Evolutionary conservation across 2,113 vertebrate genomes (phyloP), one percentile per base, ranked within the genome.

Genomic region (human (Homo sapiens)): DNA sequence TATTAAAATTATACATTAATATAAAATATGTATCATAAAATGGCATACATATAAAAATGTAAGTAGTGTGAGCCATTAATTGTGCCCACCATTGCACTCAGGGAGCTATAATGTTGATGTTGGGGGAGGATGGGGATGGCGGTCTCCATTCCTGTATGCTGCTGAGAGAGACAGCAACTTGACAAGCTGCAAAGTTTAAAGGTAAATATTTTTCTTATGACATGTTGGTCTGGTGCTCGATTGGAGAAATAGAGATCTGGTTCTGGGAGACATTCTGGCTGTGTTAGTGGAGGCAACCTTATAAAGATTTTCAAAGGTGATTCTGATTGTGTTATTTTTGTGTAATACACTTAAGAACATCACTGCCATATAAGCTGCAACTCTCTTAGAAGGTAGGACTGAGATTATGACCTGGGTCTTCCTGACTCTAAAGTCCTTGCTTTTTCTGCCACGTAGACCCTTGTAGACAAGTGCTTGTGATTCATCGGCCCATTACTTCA

Each of bases 371-470:
- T 40, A 78, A 59, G 25, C 17, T 12, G 64, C 93, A 84, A 89
- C n/a, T 75, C 50, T 76, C 50, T 94, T 93, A 59, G 61, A 94
- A 82, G 1, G 22, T 18, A 93, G 80, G 82, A 68, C 84, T 52
- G 75, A 57, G n/a, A n/a, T 57, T 38, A 32, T 96, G 89, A 93
- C 89, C 81, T 57, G 38, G 72, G 85, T 96, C 93, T 97, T 94
- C 86, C 59, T 75, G 96, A 92, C 82, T 91, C 80, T 23, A 6
- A 93, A 83, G 40, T 86, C 32, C 25, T 96, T 92, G 38, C n/a
- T 85, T 94, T 96, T 94, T 73, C 52, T 16, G 30, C 23, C 32
- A 43, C 4, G 0, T 6, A 73, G 80, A 90, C 45, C 76, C 66
- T 82, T 61, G 4, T 38, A 86, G 79, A 66, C 20, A 55, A 96